Conservation (phyloP, 2,888 invertebrate species). For the Drosophila diplacantha region DNA sequence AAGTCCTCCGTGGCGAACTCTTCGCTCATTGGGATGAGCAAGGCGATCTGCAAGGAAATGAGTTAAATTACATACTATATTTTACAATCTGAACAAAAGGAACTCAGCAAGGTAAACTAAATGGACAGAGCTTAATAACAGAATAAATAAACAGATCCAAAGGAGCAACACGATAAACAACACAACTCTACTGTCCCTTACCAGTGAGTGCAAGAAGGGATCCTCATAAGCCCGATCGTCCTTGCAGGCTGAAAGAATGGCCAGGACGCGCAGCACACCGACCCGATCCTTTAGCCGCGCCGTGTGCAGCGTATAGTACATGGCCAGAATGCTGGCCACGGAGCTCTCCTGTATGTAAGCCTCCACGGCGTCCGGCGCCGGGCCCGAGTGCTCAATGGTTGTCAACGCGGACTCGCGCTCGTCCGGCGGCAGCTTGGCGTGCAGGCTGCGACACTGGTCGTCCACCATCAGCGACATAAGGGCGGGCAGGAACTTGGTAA, state of each 20-base stretch:
- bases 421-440: constrained; percentile 92
- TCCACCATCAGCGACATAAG: constrained; percentile 95
- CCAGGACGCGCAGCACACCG: constrained; percentile 90
- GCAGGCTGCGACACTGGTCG: constrained; percentile 89
- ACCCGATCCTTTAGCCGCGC: constrained; percentile 89
- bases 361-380: constrained; percentile 94
- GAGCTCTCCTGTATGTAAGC: constrained; percentile 94
- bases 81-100: too few species aligned
- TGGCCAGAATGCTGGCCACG: constrained; percentile 93
- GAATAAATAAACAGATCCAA: too few species aligned
- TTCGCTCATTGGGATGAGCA: constrained; percentile 92
- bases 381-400: constrained; percentile 94
- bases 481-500: constrained; percentile 95
- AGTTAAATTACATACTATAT: neutral
- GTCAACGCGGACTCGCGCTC: constrained; percentile 95
- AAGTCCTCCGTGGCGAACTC: constrained; percentile 96
- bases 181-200: constrained; percentile 70
- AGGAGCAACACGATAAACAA: too few species aligned
- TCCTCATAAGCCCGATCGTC: constrained; percentile 96
- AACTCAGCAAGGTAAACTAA: too few species aligned
- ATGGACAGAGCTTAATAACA: too few species aligned
- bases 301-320: constrained; percentile 95
- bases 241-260: constrained; percentile 92
- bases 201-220: constrained; percentile 94
- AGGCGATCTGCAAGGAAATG: constrained; percentile 78